Evolutionary conservation across 2,797 vertebrate species (phyloP), one percentile per base, ranked within the genome.

Genomic region (Propithecus perrieri): DNA sequence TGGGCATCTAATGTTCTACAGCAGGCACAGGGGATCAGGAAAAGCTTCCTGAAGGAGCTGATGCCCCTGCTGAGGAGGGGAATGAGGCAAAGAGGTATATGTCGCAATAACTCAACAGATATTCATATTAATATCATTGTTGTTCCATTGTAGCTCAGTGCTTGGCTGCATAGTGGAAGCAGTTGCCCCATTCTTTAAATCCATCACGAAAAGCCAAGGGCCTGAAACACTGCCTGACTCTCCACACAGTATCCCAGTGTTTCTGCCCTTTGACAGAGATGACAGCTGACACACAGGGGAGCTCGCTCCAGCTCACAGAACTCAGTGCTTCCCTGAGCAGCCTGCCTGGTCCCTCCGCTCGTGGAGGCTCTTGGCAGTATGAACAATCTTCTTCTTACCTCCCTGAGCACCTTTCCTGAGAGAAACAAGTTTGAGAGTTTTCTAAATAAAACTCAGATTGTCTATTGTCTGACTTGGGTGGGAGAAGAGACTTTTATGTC

Each of bases 371-470:
- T 55, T 67, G 71, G 91, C 59, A 89, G 18, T 53, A 35, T n/a
- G 79, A 95, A 89, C 69, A 88, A 7, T 80, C 92, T 94, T 87
- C 93, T 93, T 88, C 72, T 90, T 92, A 95, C 48, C 48, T 88
- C 33, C 48, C 53, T 1, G 48, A 92, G 81, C 57, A 83, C 92
- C 69, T 71, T 89, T 74, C 55, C 53, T 83, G 57, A 74, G 50
- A 74, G 95, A 50, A 94, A 91, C 33, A 67, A 35, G 33, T 67
- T n/a, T 67, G 33, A 74, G 65, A 18, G 33, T 84, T 97, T 97
- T 97, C 96, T 97, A 98, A 97, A 97, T 97, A 96, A 96, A 93
- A 81, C 57, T 93, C 79, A 92, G 95, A 98, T 89, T 93, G 93
- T 87, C 78, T 96, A 94, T 94, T 93, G 91, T 98, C 95, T 93